phyloP scores from a whole-genome alignment of 1,140 invertebrate genomes.

The Euwallacea fornicatus region DNA sequence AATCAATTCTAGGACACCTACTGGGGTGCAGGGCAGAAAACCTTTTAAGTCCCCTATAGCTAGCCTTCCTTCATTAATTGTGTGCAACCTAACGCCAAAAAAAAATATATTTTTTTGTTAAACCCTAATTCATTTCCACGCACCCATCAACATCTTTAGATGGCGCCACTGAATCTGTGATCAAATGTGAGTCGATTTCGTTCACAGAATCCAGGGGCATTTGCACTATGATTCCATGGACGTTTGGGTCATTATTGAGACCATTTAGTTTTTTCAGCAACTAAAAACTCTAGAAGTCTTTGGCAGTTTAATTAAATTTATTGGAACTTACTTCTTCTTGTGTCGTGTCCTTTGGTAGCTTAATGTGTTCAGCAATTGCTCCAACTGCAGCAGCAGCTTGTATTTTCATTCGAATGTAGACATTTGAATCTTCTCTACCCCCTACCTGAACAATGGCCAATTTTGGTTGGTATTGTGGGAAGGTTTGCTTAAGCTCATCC shows the following conservation, averaged over 20 bases:
- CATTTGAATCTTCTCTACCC: conserved; percentile 95
- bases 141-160: conserved; percentile 96
- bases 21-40: conserved; percentile 92
- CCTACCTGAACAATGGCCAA: conserved; percentile 91
- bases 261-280: conserved; percentile 68
- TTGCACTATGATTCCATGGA: conserved; percentile 97
- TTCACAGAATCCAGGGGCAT: conserved; percentile 88
- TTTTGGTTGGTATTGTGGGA: conserved; percentile 70
- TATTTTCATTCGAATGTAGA: conserved; percentile 97
- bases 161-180: conserved; percentile 84
- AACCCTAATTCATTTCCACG: conserved; percentile 30
- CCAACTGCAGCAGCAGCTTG: conserved; percentile 91
- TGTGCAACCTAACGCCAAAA: conserved; percentile 71
- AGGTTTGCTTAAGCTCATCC: conserved; percentile 58
- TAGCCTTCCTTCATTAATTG: conserved; percentile 86
- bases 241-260: conserved; percentile 79
- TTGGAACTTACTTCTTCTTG: conserved; percentile 72
- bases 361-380: conserved; percentile 78
- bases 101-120: not conserved
- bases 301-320: not conserved
- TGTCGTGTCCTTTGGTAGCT: conserved; percentile 79
- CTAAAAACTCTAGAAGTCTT: conserved; percentile 25
- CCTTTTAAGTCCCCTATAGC: conserved; percentile 82
- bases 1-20: conserved; percentile 91
- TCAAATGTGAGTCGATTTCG: conserved; percentile 79